phyloP scores from a whole-genome alignment of 2,888 invertebrate species.

The Ormyrus thymus region DNA sequence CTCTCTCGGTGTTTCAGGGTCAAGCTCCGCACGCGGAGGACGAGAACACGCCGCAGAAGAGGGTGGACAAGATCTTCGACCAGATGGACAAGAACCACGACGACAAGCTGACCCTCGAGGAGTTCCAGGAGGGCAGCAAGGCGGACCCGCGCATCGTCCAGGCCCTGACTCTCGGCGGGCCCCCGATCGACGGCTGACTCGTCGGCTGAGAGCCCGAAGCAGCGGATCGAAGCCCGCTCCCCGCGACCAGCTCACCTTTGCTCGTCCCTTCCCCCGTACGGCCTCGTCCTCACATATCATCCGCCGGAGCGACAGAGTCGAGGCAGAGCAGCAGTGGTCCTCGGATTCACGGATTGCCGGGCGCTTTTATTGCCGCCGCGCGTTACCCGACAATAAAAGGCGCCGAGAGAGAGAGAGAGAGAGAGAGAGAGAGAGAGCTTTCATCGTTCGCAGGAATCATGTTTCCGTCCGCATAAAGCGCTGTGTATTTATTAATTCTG shows the following conservation, averaged over 20 bases:
- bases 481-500: too few species aligned
- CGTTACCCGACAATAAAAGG: too few species aligned
- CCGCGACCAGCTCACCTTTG: neutral
- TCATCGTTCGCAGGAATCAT: too few species aligned
- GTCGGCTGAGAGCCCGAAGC: neutral
- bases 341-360: too few species aligned
- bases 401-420: neutral
- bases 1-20: conserved; percentile 79
- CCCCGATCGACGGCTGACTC: conserved; percentile 49
- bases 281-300: too few species aligned
- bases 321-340: too few species aligned
- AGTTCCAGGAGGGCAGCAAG: conserved; percentile 98
- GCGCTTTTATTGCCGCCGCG: too few species aligned
- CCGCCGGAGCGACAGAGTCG: too few species aligned
- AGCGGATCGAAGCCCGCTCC: conserved; percentile 1
- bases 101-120: conserved; percentile 95
- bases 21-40: conserved; percentile 92
- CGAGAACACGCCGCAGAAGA: conserved; percentile 94
- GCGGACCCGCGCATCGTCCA: conserved; percentile 99
- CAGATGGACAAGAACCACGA: conserved; percentile 99
- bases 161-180: conserved; percentile 90
- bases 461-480: too few species aligned
- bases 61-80: conserved; percentile 98
- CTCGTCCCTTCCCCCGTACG: too few species aligned
- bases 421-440: neutral